Evolutionary conservation across 2,113 vertebrate species (phyloP).

Genomic region (Oreotrochilus melanogaster): DNA sequence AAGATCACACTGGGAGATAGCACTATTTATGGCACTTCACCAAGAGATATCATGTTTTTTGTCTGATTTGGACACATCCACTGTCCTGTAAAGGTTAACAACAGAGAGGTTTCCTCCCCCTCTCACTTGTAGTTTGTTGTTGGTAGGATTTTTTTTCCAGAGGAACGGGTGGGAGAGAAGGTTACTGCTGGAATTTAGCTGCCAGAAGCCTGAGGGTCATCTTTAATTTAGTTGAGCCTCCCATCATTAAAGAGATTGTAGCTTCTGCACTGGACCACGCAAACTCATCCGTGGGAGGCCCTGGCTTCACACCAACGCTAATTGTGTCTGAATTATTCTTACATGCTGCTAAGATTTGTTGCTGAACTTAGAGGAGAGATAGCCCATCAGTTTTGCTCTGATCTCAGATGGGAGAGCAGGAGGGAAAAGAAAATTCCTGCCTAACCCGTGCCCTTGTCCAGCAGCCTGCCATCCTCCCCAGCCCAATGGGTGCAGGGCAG

Average conservation of each 20-base stretch:
- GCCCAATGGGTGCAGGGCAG: neutral
- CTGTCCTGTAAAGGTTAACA: slow-evolving; percentile 80
- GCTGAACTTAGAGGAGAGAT: slow-evolving; percentile 25
- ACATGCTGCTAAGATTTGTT: slow-evolving; percentile 17
- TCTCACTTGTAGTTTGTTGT: slow-evolving; percentile 71
- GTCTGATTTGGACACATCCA: slow-evolving; percentile 78
- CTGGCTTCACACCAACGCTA: slow-evolving; percentile 53
- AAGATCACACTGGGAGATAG: slow-evolving; percentile 80
- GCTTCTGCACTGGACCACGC: slow-evolving; percentile 48
- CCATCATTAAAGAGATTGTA: slow-evolving; percentile 53
- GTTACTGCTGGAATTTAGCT: slow-evolving; percentile 62
- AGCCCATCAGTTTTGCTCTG: neutral
- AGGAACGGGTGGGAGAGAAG: slow-evolving; percentile 23
- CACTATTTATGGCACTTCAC: slow-evolving; percentile 78
- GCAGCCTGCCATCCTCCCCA: neutral
- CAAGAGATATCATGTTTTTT: slow-evolving; percentile 69
- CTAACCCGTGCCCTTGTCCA: neutral
- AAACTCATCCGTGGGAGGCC: slow-evolving; percentile 46
- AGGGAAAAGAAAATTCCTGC: slow-evolving; percentile 2
- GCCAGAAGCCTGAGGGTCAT: slow-evolving; percentile 58
- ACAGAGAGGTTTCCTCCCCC: slow-evolving; percentile 68
- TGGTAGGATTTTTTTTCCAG: slow-evolving; percentile 49
- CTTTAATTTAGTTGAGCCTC: slow-evolving; percentile 55
- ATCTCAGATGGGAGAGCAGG: neutral
- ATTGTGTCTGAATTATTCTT: slow-evolving; percentile 38